Evolutionary conservation across 2,888 invertebrate species (phyloP).

Genomic region (Eustalomyia histrio): DNA sequence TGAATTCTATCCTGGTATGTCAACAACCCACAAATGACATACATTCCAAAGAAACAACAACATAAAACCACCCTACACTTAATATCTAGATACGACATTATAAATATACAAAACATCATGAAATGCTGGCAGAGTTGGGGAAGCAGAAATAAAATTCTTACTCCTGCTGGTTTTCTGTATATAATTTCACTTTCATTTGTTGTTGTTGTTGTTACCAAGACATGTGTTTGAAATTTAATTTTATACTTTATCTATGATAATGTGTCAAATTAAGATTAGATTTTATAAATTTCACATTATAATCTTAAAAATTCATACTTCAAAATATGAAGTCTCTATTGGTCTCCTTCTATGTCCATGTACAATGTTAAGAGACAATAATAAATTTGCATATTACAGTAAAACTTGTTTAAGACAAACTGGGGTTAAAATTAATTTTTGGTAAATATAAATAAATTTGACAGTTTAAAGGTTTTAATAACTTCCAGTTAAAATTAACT

Average conservation of each 20-base stretch:
- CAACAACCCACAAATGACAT: slow-evolving; percentile 34
- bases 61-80: slow-evolving; percentile 12
- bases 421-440: no score
- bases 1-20: slow-evolving; percentile 39
- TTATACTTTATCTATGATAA: slow-evolving; percentile 53
- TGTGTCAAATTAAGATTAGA: slow-evolving; percentile 41
- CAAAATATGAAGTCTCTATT: not conserved
- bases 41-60: slow-evolving; percentile 12
- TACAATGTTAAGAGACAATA: not conserved
- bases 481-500: no score
- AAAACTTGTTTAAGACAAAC: no score
- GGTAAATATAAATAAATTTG: no score
- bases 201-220: slow-evolving; percentile 17
- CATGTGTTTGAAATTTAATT: slow-evolving; percentile 50
- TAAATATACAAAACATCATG: slow-evolving; percentile 2
- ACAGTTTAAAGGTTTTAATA: no score
- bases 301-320: not conserved
- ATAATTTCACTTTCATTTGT: not conserved
- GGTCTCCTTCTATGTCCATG: not conserved
- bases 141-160: not conserved
- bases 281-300: not conserved
- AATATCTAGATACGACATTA: not conserved
- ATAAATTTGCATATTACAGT: slow-evolving; percentile 1
- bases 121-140: not conserved
- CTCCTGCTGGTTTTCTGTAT: slow-evolving; percentile 7